Base-by-base conservation (phyloP, 1,140 invertebrate genomes). In the Homalodisca vitripennis region DNA sequence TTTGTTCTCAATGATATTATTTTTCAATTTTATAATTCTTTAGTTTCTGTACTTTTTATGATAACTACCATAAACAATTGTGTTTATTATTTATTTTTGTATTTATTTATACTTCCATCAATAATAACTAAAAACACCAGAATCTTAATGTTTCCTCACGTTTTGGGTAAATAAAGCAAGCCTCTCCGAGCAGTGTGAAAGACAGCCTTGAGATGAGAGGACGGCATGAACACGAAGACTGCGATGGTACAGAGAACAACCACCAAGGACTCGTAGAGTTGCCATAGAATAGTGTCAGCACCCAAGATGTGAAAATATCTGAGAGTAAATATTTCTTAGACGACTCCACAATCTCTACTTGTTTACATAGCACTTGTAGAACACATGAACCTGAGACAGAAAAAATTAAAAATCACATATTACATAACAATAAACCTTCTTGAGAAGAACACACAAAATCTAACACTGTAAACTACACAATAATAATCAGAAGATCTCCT, bases 201-300 rank as follows among this genome's bases (percentile, higher is more conserved):
- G 14, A 2, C 13, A 60, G 55, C 24, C 24, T 27, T 6, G 14
- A 60, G 22, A 60, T 26, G 26, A 60, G 24, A 10, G 55, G 24
- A 24, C 24, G 55, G 29, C 55, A 60, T 6, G 26, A 26, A n/a
- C 55, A 60, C 13, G 55, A 60, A 10, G 14, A 27, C 14, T 26
- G 12, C 2, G 55, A 22, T 3, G 55, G 55, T 12, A 27, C 26
- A 12, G 26, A 13, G 14, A 24, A 22, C 22, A 60, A 26, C 55
- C 55, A 60, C 24, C 22, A 2, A 1, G 55, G 55, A 6, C 6
- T 10, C 26, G 24, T 6, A 6, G 6, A 13, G 13, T 13, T 26
- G 29, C 55, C n/a, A n/a, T 24, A 60, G 55, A 60, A 60, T 26
- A 60, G n/a, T n/a, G 55, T 22, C 22, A 60, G 26, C 27, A 60